Conservation (phyloP, 2,888 invertebrate genomes). For the Trissonchulus sp. region DNA sequence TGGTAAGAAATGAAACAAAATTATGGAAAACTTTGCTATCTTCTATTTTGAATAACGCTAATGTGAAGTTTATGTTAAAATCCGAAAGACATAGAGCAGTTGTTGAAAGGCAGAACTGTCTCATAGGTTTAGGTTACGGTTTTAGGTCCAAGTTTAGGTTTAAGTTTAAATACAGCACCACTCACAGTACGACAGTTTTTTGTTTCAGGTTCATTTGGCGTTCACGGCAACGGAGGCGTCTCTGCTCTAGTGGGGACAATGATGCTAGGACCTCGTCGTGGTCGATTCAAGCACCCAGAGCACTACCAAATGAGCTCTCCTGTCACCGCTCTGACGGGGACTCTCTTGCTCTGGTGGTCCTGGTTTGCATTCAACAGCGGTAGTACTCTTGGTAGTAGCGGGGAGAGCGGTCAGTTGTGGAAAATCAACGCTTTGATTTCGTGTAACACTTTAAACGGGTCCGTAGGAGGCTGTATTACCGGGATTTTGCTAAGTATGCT, state of each 20-base stretch:
- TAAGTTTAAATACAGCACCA: no score
- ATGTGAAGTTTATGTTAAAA: no score
- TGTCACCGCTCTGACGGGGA: no score
- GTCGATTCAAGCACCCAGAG: constrained; percentile 30
- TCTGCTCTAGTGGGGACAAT: constrained; percentile 24
- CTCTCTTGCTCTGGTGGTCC: constrained; percentile 18
- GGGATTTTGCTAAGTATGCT: constrained; percentile 53
- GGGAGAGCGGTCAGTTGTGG: background rate
- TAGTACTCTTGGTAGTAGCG: constrained; percentile 3
- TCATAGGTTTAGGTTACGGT: no score
- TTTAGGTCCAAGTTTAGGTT: no score
- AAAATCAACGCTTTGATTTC: constrained; percentile 55
- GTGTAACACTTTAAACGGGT: constrained; percentile 81
- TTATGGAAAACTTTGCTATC: no score
- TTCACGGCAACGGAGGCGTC: constrained; percentile 25
- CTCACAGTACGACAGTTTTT: no score
- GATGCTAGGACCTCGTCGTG: constrained; percentile 30
- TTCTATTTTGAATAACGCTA: no score
- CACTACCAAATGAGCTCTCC: constrained; percentile 21
- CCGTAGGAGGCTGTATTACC: constrained; percentile 76
- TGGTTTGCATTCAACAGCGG: constrained; percentile 23
- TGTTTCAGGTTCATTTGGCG: constrained; percentile 18
- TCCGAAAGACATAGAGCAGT: no score
- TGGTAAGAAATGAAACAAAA: no score
- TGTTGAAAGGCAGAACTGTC: no score